A percentile compares a stretch with the other conserved stretches of the same genome.
These are phyloP conservation scores for Cirrhinus molitorella DNA, from an alignment of 2,797 vertebrate species.

Conservation along the genomic window DNA sequence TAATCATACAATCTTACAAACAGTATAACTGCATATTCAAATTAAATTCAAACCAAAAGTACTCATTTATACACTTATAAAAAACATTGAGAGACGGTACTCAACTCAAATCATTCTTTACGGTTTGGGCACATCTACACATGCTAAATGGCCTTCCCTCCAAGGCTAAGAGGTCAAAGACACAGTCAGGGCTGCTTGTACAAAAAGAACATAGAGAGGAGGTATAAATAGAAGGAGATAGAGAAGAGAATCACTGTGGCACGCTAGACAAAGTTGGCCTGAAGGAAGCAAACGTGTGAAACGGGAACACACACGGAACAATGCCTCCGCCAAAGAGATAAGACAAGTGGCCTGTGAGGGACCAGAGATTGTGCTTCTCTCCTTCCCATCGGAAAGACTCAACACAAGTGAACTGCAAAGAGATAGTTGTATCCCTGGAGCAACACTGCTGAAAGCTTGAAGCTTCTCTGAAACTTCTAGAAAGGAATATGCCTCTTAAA, in stretches of 20 bases:
- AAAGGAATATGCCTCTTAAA: background rate
- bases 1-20: no score
- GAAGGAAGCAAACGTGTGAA: slow-evolving; percentile 54
- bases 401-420: background rate
- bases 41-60: background rate
- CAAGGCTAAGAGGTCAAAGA: slow-evolving; percentile 10
- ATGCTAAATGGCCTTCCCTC: slow-evolving; percentile 22
- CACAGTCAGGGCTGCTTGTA: slow-evolving; percentile 36
- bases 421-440: background rate
- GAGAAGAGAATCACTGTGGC: slow-evolving; percentile 32
- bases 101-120: background rate
- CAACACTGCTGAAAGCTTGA: background rate
- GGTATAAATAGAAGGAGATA: slow-evolving; percentile 62
- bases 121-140: background rate
- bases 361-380: slow-evolving; percentile 7
- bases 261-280: slow-evolving; percentile 19
- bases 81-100: background rate
- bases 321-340: slow-evolving; percentile 47
- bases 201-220: slow-evolving; percentile 34
- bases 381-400: slow-evolving; percentile 22
- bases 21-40: no score
- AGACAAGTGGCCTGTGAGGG: slow-evolving; percentile 34
- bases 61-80: background rate
- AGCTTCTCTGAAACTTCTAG: background rate
- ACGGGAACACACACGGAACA: slow-evolving; percentile 35